Conservation (phyloP, 2,888 invertebrate genomes). For the Poecilobothrus nobilitatus region DNA sequence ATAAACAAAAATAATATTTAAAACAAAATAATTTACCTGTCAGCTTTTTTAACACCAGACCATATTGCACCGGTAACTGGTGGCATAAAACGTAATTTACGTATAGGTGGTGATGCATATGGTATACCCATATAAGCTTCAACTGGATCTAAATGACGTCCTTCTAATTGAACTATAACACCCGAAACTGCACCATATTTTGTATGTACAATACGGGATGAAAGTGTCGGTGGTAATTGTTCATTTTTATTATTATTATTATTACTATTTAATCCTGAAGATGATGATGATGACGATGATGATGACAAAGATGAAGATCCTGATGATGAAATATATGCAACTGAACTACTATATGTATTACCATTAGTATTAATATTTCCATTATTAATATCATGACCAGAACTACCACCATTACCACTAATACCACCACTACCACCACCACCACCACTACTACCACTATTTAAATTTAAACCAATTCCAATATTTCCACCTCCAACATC, state of each 20-base stretch:
- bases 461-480: constrained; percentile 20
- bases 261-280: constrained; percentile 12
- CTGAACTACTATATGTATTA: constrained; percentile 13
- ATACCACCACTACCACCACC: constrained; percentile 22
- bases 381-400: constrained; percentile 19
- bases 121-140: constrained; percentile 91
- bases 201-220: constrained; percentile 76
- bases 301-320: constrained; percentile 12
- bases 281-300: neutral
- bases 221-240: constrained; percentile 48
- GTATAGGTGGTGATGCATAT: constrained; percentile 87
- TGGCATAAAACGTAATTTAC: constrained; percentile 88
- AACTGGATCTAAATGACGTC: constrained; percentile 74
- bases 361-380: constrained; percentile 8
- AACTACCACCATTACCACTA: constrained; percentile 21
- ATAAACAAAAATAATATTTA: neutral
- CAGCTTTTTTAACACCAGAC: constrained; percentile 81
- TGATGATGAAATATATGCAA: constrained; percentile 11
- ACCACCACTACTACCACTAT: constrained; percentile 23
- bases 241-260: constrained; percentile 36
- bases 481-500: constrained; percentile 29
- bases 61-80: constrained; percentile 89
- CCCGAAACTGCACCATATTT: constrained; percentile 83
- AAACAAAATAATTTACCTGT: constrained; percentile 45
- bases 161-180: constrained; percentile 72